phyloP scores from a whole-genome alignment of 2,888 invertebrate genomes.

The Hirtodrosophila histrioides region DNA sequence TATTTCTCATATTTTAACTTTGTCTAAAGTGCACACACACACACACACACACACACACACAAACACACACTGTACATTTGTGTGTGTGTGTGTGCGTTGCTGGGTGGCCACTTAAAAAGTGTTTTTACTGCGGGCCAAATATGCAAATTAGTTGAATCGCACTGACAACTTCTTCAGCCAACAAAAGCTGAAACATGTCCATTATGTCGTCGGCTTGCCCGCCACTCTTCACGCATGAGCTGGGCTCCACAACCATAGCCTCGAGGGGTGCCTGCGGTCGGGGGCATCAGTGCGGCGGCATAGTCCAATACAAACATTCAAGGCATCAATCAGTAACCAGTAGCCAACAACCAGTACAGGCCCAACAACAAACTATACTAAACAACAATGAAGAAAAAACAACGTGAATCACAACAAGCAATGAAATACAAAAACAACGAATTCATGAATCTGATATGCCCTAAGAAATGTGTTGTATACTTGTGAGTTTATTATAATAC shows the following conservation, averaged over 20 bases:
- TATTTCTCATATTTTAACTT: slow-evolving; percentile 75
- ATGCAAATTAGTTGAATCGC: slow-evolving; percentile 75
- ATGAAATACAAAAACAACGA: slow-evolving; percentile 23
- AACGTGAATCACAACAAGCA: slow-evolving; percentile 43
- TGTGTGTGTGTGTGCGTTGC: slow-evolving; percentile 36
- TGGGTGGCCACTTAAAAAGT: slow-evolving; percentile 79
- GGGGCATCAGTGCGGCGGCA: slow-evolving; percentile 19
- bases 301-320: slow-evolving; percentile 62
- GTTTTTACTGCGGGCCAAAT: slow-evolving; percentile 74
- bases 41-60: slow-evolving; percentile 13
- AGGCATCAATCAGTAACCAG: slow-evolving; percentile 58
- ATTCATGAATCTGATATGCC: slow-evolving; percentile 29
- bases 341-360: slow-evolving; percentile 35
- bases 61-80: slow-evolving; percentile 7
- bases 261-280: not conserved
- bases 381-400: slow-evolving; percentile 47
- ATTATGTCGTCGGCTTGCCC: slow-evolving; percentile 60
- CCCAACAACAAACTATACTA: slow-evolving; percentile 33
- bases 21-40: slow-evolving; percentile 67
- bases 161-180: slow-evolving; percentile 74
- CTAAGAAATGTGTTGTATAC: slow-evolving; percentile 5
- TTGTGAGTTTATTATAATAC: not conserved
- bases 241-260: slow-evolving; percentile 26
- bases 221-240: slow-evolving; percentile 69
- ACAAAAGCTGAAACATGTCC: slow-evolving; percentile 80